Evolutionary conservation across 1,140 invertebrate genomes (phyloP), one percentile per base, ranked within the genome.

Genomic region (Neuroterus valhalla): DNA sequence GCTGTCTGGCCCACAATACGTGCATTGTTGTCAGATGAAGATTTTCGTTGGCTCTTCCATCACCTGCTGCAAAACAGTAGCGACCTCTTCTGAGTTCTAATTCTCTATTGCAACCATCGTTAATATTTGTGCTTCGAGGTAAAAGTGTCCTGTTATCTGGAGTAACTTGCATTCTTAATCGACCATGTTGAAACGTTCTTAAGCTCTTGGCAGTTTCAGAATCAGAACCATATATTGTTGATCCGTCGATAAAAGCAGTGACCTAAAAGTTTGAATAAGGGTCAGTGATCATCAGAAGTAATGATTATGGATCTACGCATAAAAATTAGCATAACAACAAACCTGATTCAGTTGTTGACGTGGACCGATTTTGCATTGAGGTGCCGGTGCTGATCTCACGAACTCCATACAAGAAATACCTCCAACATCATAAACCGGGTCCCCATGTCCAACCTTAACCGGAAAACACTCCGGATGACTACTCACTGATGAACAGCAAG

Each of bases 311-410:
- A 2, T 15, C 17, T 68, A n/a, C 4, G 14, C 50, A 48, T 19
- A 14, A 17, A 23, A 70, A 26, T 5, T n/a, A 46, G 15, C 48
- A 52, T 43, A 72, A 6, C 21, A 10, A 14, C 26, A 42, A 0
- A 96, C 94, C 89, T 97, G 96, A 88, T 97, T 97, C 19, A 98
- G 87, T 85, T 99, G 98, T 86, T 98, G 94, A 11, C 97, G 90
- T 12, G 95, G 94, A 19, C 93, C 94, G 55, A 97, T 93, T 85
- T 94, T 93, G 68, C 96, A 97, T n/a, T 94, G 95, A 6, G 96
- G 96, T 2, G 96, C 95, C 0, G 97, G 94, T 2, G 96, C 95
- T 0, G 95, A 96, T 52, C 96, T 88, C 0, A 96, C 94, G 82
- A 97, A 96, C 78, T 96, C 95, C 93, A 96, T 95, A 84, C 96